These are phyloP conservation scores for Stichopus chloronotus DNA, from an alignment of 35 echinoderm and acorn worm species.

Conservation along the genomic window DNA sequence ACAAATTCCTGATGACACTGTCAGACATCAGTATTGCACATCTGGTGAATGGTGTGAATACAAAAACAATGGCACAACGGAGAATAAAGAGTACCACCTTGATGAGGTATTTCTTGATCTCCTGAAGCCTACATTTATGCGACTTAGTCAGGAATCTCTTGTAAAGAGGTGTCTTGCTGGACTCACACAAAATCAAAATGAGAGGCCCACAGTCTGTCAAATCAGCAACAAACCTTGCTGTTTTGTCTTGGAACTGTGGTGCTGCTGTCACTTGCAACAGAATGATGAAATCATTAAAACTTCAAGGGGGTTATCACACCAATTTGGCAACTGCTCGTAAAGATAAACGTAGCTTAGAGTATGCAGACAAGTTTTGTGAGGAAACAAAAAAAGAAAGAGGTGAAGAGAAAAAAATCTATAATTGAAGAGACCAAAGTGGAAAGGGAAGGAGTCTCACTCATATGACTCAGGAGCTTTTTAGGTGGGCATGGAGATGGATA, in stretches of 20 bases:
- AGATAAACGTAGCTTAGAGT: neutral
- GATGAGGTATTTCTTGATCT: too few relatives aligned
- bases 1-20: neutral
- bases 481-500: neutral
- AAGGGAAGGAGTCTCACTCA: neutral
- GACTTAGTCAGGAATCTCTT: too few relatives aligned
- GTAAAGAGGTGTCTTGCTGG: too few relatives aligned
- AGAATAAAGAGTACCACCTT: neutral
- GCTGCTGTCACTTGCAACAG: too few relatives aligned
- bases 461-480: neutral
- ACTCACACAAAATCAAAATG: too few relatives aligned
- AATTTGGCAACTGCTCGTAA: neutral
- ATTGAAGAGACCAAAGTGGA: neutral
- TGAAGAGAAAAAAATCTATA: slow-evolving; percentile 4
- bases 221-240: too few relatives aligned
- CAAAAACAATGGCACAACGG: neutral
- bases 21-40: neutral
- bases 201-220: too few relatives aligned
- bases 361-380: neutral
- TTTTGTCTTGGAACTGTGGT: too few relatives aligned
- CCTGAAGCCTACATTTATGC: too few relatives aligned
- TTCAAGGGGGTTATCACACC: neutral
- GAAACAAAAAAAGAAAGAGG: neutral
- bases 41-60: neutral
- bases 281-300: too few relatives aligned